Evolutionary conservation across 2,113 vertebrate species (phyloP).

Genomic region (Calcarius ornatus): DNA sequence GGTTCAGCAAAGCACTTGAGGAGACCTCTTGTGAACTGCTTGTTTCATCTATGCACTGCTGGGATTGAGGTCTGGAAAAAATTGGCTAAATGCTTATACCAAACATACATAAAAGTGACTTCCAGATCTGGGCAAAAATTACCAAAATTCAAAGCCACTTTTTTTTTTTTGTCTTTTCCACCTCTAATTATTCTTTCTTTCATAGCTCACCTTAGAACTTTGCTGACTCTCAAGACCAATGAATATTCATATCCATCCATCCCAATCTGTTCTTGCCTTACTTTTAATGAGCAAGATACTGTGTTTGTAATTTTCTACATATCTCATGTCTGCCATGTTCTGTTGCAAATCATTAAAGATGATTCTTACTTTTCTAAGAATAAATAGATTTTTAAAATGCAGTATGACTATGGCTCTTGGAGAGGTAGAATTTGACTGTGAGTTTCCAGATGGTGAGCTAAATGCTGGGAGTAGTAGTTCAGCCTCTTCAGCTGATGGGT

Average conservation of each 20-base stretch:
- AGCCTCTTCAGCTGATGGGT: background rate
- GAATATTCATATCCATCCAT: background rate
- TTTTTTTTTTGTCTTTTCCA: background rate
- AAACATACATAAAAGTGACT: background rate
- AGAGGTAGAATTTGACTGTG: background rate
- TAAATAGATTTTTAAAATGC: background rate
- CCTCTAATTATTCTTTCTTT: background rate
- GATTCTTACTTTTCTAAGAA: background rate
- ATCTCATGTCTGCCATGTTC: background rate
- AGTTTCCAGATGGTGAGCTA: background rate
- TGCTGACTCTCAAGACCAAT: background rate
- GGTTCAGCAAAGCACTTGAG: background rate
- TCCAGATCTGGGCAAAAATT: background rate
- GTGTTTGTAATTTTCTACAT: background rate
- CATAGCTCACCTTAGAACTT: background rate
- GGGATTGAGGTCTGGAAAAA: background rate
- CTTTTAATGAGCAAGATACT: background rate
- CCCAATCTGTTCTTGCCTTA: background rate
- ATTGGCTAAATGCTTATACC: background rate
- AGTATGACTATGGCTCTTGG: background rate
- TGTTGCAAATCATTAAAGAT: background rate
- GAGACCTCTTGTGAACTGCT: background rate
- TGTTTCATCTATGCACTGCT: background rate
- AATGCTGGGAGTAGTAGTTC: background rate
- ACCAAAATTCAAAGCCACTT: background rate